Percentiles rank a stretch among this genome's conserved stretches.
Conservation (phyloP, 2,113 vertebrate species). For the Semnornis frantzii region DNA sequence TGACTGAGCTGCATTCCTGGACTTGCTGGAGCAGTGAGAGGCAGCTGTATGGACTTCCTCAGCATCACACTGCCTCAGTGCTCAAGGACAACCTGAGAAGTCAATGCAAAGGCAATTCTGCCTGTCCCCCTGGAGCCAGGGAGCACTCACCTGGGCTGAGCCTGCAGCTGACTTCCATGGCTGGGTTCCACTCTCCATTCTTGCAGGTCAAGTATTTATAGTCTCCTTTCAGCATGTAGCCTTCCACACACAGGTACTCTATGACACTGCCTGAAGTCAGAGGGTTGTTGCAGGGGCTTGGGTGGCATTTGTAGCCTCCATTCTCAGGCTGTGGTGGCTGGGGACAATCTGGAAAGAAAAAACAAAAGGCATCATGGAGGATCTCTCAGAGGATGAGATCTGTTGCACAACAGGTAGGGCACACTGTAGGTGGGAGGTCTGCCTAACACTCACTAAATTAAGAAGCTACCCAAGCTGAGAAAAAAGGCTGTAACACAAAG, state of each 20-base stretch:
- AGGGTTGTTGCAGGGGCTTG: constrained; percentile 86
- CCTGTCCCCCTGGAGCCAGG: neutral
- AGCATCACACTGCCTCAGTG: neutral
- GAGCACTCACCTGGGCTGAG: constrained; percentile 86
- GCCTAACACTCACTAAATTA: neutral
- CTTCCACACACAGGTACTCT: constrained; percentile 95
- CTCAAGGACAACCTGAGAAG: neutral
- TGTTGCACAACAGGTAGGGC: neutral
- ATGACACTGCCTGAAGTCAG: constrained; percentile 92
- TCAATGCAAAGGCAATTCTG: neutral
- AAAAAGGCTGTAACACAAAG: neutral
- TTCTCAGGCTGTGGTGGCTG: constrained; percentile 94
- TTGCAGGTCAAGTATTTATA: constrained; percentile 97
- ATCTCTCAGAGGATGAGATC: neutral
- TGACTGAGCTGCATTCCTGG: neutral
- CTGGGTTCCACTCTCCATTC: constrained; percentile 92
- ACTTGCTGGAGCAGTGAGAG: neutral
- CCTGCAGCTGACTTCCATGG: constrained; percentile 94
- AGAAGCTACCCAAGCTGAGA: neutral
- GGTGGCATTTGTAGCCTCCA: constrained; percentile 94
- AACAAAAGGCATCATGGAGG: neutral
- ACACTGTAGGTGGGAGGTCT: neutral
- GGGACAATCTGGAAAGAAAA: constrained; percentile 82
- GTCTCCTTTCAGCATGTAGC: constrained; percentile 93
- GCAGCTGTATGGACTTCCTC: neutral